These are phyloP conservation scores for Pachycephus smyrnensis DNA, from an alignment of 2,888 invertebrate species.

Conservation along the genomic window DNA sequence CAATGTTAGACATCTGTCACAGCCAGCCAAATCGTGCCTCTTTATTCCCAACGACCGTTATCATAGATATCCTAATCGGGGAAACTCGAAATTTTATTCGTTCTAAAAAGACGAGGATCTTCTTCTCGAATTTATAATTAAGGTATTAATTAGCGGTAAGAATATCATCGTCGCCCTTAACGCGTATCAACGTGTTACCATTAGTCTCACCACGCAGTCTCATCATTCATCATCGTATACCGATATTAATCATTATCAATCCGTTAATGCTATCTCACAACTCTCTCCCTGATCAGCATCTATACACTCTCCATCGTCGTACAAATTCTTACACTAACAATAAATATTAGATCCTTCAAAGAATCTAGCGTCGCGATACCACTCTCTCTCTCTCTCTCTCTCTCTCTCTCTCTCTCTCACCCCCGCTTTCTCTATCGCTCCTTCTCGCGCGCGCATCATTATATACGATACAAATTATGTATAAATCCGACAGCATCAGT, in stretches of 20 bases:
- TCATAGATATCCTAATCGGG: background rate
- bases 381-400: slow-evolving; percentile 12
- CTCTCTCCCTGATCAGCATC: slow-evolving; percentile 5
- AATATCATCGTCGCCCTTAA: slow-evolving; percentile 18
- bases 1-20: slow-evolving; percentile 54
- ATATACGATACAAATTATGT: slow-evolving; percentile 52
- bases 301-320: slow-evolving; percentile 48
- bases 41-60: background rate
- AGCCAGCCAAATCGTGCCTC: slow-evolving; percentile 50
- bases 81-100: slow-evolving; percentile 12
- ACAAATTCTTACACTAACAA: slow-evolving; percentile 63
- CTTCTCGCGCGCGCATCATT: slow-evolving; percentile 9
- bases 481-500: slow-evolving; percentile 44
- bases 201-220: background rate
- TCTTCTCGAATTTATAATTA: slow-evolving; percentile 8
- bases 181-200: background rate
- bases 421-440: slow-evolving; percentile 17
- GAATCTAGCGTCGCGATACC: background rate
- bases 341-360: slow-evolving; percentile 59
- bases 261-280: background rate
- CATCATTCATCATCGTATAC: background rate
- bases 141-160: slow-evolving; percentile 13
- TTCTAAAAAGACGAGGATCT: slow-evolving; percentile 3
- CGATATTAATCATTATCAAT: background rate
- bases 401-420: slow-evolving; percentile 15